Conservation (phyloP, 1,140 invertebrate genomes). For the Vanessa tameamea region DNA sequence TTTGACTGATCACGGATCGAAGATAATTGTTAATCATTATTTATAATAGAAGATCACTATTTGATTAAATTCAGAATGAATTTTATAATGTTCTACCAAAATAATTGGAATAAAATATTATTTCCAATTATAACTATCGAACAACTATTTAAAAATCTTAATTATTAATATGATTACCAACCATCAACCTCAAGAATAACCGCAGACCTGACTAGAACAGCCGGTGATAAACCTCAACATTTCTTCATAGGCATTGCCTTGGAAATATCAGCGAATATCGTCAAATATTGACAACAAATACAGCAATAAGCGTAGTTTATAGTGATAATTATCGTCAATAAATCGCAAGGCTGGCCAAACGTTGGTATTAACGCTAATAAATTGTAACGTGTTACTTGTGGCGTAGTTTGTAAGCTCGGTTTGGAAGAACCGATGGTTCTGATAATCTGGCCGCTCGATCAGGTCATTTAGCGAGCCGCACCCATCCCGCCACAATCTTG, state of each 20-base stretch:
- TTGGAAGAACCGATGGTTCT: neutral
- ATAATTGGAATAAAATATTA: too few species aligned
- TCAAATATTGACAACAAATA: neutral
- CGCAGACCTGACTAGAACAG: too few species aligned
- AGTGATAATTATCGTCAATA: slow-evolving; percentile 2
- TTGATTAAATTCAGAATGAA: too few species aligned
- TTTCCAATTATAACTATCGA: too few species aligned
- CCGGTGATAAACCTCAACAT: neutral
- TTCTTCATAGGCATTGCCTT: neutral
- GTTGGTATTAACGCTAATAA: slow-evolving; percentile 1
- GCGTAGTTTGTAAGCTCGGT: neutral
- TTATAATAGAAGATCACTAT: too few species aligned
- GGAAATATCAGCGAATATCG: neutral
- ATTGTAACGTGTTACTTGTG: neutral
- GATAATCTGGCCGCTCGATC: neutral
- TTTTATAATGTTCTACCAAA: too few species aligned
- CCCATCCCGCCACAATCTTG: slow-evolving; percentile 2
- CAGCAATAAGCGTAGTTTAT: neutral
- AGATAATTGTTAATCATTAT: too few species aligned
- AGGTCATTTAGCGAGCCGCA: neutral
- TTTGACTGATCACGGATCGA: too few species aligned
- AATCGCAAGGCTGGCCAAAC: neutral
- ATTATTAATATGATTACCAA: too few species aligned
- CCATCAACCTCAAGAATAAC: too few species aligned
- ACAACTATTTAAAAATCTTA: too few species aligned